These are phyloP conservation scores for Xestia ashworthii DNA, from an alignment of 2,888 invertebrate genomes.

Conservation along the genomic window DNA sequence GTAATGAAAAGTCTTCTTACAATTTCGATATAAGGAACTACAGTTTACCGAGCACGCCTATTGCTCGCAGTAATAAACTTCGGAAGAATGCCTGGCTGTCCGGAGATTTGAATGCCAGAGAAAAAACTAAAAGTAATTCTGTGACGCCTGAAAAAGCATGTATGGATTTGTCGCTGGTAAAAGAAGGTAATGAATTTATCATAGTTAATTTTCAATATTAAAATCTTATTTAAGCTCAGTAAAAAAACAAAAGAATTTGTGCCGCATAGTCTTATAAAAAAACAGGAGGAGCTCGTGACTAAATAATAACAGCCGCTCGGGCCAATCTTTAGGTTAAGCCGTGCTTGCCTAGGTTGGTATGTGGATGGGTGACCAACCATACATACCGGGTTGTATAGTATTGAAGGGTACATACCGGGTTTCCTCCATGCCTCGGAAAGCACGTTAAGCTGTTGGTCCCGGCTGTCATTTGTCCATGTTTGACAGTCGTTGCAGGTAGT, in stretches of 20 bases:
- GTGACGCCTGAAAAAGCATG: conserved; percentile 67
- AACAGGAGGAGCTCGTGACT: too few species aligned
- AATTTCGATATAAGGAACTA: conserved; percentile 88
- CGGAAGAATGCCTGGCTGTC: conserved; percentile 90
- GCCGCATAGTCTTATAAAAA: not conserved
- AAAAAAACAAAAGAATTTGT: not conserved
- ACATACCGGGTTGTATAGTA: too few species aligned
- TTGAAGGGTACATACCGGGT: too few species aligned
- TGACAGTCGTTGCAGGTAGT: too few species aligned
- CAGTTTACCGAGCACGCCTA: conserved; percentile 88
- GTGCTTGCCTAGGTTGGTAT: too few species aligned
- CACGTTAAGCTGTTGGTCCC: too few species aligned
- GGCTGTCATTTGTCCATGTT: too few species aligned
- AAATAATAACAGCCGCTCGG: too few species aligned
- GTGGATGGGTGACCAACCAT: too few species aligned
- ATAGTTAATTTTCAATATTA: not conserved
- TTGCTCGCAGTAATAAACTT: conserved; percentile 89
- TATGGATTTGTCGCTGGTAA: conserved; percentile 41
- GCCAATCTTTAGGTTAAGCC: too few species aligned
- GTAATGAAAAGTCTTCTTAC: conserved; percentile 80
- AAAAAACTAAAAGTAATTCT: conserved; percentile 36
- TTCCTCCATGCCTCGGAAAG: too few species aligned
- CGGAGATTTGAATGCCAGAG: conserved; percentile 78
- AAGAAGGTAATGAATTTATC: not conserved
- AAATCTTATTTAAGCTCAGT: not conserved